These are phyloP conservation scores for Dendronephthya gigantea DNA, from an alignment of 64 coral and sea anemone species.

Conservation along the genomic window DNA sequence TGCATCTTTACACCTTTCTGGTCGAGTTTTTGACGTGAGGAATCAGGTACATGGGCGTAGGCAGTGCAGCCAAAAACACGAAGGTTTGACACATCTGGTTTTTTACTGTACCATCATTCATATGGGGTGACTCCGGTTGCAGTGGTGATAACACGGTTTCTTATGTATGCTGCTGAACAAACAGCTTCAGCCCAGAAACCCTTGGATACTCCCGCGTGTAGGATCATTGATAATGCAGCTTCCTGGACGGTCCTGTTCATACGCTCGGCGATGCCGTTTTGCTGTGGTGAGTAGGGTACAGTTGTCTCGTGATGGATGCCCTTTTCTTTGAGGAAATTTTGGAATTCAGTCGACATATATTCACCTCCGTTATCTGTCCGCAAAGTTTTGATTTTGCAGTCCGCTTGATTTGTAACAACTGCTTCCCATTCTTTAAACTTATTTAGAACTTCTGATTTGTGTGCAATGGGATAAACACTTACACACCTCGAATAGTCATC, in stretches of 20 bases:
- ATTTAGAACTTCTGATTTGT: neutral
- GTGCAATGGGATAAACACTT: neutral
- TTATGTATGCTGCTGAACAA: constrained; percentile 38
- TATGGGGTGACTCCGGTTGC: constrained; percentile 26
- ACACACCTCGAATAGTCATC: neutral
- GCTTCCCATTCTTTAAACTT: constrained; percentile 6
- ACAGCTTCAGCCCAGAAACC: constrained; percentile 49
- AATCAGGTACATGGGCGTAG: constrained; percentile 25
- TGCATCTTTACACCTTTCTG: constrained; percentile 18
- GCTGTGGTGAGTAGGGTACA: neutral
- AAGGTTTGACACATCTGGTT: constrained; percentile 33
- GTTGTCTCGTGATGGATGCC: neutral
- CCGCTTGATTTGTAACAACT: neutral
- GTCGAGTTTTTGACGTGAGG: constrained; percentile 21
- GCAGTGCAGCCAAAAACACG: constrained; percentile 44
- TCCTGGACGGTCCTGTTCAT: neutral
- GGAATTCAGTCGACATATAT: neutral
- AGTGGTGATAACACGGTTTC: constrained; percentile 32
- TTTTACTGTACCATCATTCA: constrained; percentile 34
- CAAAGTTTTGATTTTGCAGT: constrained; percentile 7
- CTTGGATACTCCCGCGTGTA: neutral
- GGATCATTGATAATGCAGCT: neutral
- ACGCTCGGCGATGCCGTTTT: neutral
- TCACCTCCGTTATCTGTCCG: neutral
- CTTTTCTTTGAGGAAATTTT: constrained; percentile 11